A percentile compares a stretch with the other conserved stretches of the same genome.
Conservation (phyloP, 92 coral and sea anemone species). For the Phymanthus crucifer region DNA sequence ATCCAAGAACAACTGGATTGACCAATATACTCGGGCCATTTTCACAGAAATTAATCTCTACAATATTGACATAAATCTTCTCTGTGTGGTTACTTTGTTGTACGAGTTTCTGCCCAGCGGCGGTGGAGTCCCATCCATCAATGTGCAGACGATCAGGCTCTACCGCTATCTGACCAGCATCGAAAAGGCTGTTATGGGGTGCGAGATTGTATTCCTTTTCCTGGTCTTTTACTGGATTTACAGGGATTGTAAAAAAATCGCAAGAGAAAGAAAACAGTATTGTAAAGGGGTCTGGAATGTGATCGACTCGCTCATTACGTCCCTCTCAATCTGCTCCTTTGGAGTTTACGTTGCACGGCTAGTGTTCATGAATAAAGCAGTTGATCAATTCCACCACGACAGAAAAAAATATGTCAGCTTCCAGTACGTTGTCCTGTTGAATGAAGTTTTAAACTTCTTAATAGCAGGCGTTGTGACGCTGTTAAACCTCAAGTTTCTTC, state of each 20-base stretch:
- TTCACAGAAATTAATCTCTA: conserved; percentile 85
- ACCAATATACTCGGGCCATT: conserved; percentile 76
- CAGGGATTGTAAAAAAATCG: conserved; percentile 77
- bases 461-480: conserved; percentile 72
- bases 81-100: conserved; percentile 73
- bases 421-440: conserved; percentile 82
- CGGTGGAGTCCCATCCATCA: conserved; percentile 59
- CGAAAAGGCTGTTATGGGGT: conserved; percentile 71
- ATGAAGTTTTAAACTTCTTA: conserved; percentile 60
- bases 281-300: conserved; percentile 77
- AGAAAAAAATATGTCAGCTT: conserved; percentile 77
- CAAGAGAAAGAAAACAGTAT: conserved; percentile 47
- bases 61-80: conserved; percentile 74
- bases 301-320: conserved; percentile 63
- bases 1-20: conserved; percentile 63
- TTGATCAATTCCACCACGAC: conserved; percentile 59
- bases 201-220: conserved; percentile 69
- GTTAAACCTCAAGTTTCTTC: conserved; percentile 78
- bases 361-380: conserved; percentile 54
- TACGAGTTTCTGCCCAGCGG: conserved; percentile 81
- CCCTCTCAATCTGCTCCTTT: conserved; percentile 53
- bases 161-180: conserved; percentile 79
- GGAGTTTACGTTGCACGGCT: conserved; percentile 80
- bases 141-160: conserved; percentile 72
- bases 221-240: conserved; percentile 66